Conservation (phyloP, 2,888 invertebrate genomes). For the Creontiades dilutus region DNA sequence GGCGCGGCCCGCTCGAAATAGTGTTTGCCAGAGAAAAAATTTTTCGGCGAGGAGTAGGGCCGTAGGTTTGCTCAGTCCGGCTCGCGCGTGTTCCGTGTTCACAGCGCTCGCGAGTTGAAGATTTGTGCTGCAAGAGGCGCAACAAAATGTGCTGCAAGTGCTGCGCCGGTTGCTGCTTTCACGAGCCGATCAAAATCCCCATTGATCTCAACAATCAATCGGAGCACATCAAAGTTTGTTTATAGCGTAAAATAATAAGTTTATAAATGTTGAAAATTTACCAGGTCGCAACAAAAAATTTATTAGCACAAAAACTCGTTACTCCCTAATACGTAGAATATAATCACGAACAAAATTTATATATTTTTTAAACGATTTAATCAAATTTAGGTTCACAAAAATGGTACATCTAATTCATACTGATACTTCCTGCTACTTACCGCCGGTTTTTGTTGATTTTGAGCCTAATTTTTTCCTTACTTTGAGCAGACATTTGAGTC, state of each 20-base stretch:
- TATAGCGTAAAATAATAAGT: constrained; percentile 76
- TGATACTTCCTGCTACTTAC: too few species aligned
- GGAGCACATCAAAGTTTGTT: constrained; percentile 86
- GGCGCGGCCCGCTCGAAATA: constrained; percentile 38
- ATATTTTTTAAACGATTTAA: too few species aligned
- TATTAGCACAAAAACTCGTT: too few species aligned
- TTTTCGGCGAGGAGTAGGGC: constrained; percentile 26
- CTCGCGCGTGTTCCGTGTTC: constrained; percentile 42
- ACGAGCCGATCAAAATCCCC: constrained; percentile 86
- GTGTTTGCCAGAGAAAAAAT: constrained; percentile 43
- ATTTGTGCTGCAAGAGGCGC: constrained; percentile 16
- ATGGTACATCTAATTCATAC: too few species aligned
- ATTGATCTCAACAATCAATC: constrained; percentile 88
- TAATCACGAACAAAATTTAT: too few species aligned
- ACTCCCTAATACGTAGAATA: too few species aligned
- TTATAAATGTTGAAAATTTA: too few species aligned
- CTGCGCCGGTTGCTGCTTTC: constrained; percentile 74
- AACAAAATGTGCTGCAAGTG: constrained; percentile 73
- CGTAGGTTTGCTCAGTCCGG: constrained; percentile 40
- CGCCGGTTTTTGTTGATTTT: too few species aligned
- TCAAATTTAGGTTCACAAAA: too few species aligned
- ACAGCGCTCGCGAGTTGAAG: constrained; percentile 4
- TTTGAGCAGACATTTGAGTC: too few species aligned
- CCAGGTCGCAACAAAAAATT: too few species aligned
- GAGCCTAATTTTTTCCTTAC: too few species aligned